Conservation (phyloP, 2,888 invertebrate genomes). For the Eupithecia exiguata region DNA sequence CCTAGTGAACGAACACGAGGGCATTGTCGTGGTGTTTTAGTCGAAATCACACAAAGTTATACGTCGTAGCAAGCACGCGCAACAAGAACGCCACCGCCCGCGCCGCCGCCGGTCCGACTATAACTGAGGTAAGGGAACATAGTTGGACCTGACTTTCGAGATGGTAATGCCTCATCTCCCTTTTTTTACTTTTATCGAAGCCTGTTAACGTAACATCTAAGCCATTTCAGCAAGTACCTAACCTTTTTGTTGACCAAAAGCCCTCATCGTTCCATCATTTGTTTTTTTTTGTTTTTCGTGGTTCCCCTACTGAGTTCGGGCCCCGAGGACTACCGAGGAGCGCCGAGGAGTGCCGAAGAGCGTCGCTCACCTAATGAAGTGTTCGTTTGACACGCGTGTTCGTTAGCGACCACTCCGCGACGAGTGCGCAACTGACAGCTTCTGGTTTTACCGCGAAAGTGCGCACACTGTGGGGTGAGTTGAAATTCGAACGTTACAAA, state of each 20-base stretch:
- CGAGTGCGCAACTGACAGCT: slow-evolving; percentile 79
- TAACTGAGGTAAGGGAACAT: too few species aligned
- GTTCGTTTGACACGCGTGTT: slow-evolving; percentile 83
- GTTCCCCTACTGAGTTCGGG: slow-evolving; percentile 37
- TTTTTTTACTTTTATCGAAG: too few species aligned
- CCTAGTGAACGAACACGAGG: too few species aligned
- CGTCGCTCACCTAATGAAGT: slow-evolving; percentile 82
- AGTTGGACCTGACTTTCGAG: too few species aligned
- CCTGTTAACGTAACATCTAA: too few species aligned
- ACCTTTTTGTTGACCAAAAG: background rate
- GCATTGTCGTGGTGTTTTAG: too few species aligned
- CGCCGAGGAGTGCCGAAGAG: slow-evolving; percentile 54
- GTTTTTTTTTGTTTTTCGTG: slow-evolving; percentile 1
- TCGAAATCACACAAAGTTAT: too few species aligned
- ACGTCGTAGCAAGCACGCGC: too few species aligned
- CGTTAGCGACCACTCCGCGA: slow-evolving; percentile 82
- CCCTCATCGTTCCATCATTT: background rate
- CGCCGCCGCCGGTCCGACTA: too few species aligned
- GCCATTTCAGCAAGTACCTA: too few species aligned
- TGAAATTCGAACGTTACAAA: background rate
- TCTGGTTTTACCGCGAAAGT: slow-evolving; percentile 81
- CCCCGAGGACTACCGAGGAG: slow-evolving; percentile 22
- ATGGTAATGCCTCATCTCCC: too few species aligned
- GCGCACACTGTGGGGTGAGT: slow-evolving; percentile 34
- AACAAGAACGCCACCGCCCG: too few species aligned